phyloP scores from a whole-genome alignment of 2,797 vertebrate genomes.

The Lagocephalus sceleratus region DNA sequence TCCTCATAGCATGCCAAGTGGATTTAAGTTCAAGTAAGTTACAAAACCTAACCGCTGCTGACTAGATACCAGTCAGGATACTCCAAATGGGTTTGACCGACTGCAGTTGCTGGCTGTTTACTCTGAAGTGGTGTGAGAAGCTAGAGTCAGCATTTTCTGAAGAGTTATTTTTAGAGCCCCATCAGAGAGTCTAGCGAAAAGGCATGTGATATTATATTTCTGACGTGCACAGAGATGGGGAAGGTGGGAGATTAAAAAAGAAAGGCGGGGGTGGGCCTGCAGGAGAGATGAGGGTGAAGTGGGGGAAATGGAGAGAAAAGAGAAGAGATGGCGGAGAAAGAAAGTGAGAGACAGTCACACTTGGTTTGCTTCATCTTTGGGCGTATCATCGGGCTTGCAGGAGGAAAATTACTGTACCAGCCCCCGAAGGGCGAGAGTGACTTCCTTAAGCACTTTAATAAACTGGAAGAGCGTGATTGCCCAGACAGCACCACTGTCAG shows the following conservation, averaged over 20 bases:
- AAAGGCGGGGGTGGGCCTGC: slow-evolving; percentile 31
- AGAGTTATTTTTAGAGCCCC: slow-evolving; percentile 63
- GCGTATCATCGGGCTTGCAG: slow-evolving; percentile 67
- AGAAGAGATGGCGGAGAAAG: slow-evolving; percentile 18
- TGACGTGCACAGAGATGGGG: slow-evolving; percentile 20
- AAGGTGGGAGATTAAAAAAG: slow-evolving; percentile 2
- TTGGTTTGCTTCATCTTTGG: slow-evolving; percentile 64
- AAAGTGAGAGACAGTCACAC: slow-evolving; percentile 58
- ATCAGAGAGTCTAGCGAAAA: slow-evolving; percentile 27
- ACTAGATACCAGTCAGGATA: slow-evolving; percentile 38
- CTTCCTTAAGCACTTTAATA: slow-evolving; percentile 78
- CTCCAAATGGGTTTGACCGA: slow-evolving; percentile 46
- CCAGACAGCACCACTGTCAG: slow-evolving; percentile 74
- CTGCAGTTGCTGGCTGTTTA: slow-evolving; percentile 61
- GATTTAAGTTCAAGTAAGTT: slow-evolving; percentile 13
- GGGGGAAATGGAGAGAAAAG: slow-evolving; percentile 37
- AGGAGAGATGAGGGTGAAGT: slow-evolving; percentile 25
- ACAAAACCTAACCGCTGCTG: slow-evolving; percentile 42
- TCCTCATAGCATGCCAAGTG: slow-evolving; percentile 38
- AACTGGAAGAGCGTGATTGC: slow-evolving; percentile 74
- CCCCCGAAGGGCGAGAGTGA: slow-evolving; percentile 66
- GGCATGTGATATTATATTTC: slow-evolving; percentile 70
- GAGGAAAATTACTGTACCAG: slow-evolving; percentile 67
- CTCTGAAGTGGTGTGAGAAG: slow-evolving; percentile 48
- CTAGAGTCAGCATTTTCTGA: slow-evolving; percentile 67